These are phyloP conservation scores for Julus scanicus DNA, from an alignment of 2,888 invertebrate species.

Conservation along the genomic window DNA sequence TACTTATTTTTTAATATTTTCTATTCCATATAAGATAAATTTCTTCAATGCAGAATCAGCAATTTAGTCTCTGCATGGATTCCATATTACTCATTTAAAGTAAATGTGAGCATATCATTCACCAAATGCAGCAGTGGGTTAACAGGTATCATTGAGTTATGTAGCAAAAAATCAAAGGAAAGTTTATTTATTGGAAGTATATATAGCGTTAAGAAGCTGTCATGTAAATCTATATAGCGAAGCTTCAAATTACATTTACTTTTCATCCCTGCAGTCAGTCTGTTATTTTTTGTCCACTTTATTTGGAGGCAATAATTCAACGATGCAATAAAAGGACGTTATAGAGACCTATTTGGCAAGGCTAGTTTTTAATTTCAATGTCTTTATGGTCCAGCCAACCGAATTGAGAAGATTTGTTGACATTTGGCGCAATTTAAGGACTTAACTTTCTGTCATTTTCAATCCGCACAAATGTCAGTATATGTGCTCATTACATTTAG, in stretches of 20 bases:
- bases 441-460: conserved; percentile 26
- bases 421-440: conserved; percentile 3
- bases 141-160: not conserved
- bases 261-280: not conserved
- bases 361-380: conserved; percentile 33
- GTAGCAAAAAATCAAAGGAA: not conserved
- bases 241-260: not conserved
- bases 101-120: no score
- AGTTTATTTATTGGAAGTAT: conserved; percentile 9
- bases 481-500: no score
- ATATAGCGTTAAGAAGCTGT: not conserved
- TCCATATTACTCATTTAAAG: no score
- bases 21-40: no score
- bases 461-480: not conserved
- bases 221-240: not conserved
- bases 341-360: not conserved
- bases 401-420: conserved; percentile 1
- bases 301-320: not conserved
- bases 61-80: no score
- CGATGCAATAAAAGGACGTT: not conserved
- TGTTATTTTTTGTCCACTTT: not conserved
- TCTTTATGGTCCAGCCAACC: conserved; percentile 31
- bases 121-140: not conserved
- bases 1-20: no score
- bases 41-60: no score